Base-by-base conservation (phyloP, 1,140 invertebrate genomes). In the Hirudo medicinalis region DNA sequence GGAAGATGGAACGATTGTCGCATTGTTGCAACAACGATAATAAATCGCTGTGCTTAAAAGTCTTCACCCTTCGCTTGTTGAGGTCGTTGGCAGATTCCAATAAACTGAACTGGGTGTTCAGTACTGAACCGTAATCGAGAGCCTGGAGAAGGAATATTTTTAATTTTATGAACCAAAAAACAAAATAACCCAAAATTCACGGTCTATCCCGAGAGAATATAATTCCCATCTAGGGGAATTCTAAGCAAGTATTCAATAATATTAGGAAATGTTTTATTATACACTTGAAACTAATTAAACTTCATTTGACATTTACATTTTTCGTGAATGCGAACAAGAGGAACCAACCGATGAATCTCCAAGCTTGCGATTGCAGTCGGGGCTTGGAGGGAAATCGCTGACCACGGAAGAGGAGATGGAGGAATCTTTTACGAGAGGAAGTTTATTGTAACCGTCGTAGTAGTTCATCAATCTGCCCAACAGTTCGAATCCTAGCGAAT, bases 391-490 rank as follows among this genome's bases (percentile, higher is more conserved):
- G 1, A 25, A 63, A 63, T 63, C 29, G 60, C 13, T 25, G 15
- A 27, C 20, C 13, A 32, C 20, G 60, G 60, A 27, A 20, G 29
- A 63, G 22, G 67, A n/a, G 27, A 32, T 6, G 22, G 11, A 8
- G 67, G 67, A 15, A 29, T 29, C 20, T 27, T 68, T 49, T 5
- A 49, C 43, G 43, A 49, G 43, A 17, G 43, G 43, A 32, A 63
- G 57, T 32, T 76, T 67, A 8, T 71, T 63, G 49, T 77, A 77
- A 15, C 74, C 72, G 67, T 74, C 55, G 11, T 77, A 75, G 73
- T 78, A 79, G n/a, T 76, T 76, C 20, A 82, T 68, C 29, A 80
- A 73, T 29, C 80, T 76, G 25, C 78, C 78, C 13, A 75, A 75
- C 11, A 82, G 70, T 71, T 81, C 78, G 0, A 77, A 70, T 0